Conservation (phyloP, 2,888 invertebrate genomes). For the Sesia apiformis region DNA sequence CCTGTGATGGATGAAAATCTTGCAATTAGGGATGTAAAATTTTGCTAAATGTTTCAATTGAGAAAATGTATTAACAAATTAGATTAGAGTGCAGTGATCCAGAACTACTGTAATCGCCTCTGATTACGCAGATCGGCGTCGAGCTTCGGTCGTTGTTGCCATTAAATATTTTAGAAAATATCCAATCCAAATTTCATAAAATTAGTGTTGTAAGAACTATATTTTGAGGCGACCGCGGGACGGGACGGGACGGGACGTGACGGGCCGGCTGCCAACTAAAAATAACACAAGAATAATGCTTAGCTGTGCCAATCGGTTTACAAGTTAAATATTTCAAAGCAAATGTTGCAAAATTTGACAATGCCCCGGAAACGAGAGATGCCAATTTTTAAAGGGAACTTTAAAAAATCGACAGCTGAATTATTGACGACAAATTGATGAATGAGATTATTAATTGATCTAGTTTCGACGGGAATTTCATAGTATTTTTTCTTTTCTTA, state of each 20-base stretch:
- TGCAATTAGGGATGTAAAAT: too few species aligned
- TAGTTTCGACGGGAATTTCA: too few species aligned
- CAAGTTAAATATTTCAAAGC: background rate
- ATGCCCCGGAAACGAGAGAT: background rate
- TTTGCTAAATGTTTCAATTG: too few species aligned
- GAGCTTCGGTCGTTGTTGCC: background rate
- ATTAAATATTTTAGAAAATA: background rate
- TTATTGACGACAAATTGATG: too few species aligned
- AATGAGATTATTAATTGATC: too few species aligned
- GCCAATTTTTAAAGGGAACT: too few species aligned
- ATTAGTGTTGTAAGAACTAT: background rate
- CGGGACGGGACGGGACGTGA: background rate
- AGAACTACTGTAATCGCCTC: background rate
- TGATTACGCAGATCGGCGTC: background rate
- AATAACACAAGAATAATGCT: background rate
- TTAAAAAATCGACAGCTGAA: too few species aligned
- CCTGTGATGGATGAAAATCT: too few species aligned
- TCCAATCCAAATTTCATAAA: background rate
- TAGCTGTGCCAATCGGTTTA: background rate
- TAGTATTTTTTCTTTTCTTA: too few species aligned
- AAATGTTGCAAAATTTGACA: background rate
- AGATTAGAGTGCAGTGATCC: too few species aligned
- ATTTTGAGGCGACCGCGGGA: background rate
- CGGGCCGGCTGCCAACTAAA: background rate
- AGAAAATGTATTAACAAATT: too few species aligned